Conservation (phyloP, 2,113 vertebrate genomes). For the Catharus fuscescens region DNA sequence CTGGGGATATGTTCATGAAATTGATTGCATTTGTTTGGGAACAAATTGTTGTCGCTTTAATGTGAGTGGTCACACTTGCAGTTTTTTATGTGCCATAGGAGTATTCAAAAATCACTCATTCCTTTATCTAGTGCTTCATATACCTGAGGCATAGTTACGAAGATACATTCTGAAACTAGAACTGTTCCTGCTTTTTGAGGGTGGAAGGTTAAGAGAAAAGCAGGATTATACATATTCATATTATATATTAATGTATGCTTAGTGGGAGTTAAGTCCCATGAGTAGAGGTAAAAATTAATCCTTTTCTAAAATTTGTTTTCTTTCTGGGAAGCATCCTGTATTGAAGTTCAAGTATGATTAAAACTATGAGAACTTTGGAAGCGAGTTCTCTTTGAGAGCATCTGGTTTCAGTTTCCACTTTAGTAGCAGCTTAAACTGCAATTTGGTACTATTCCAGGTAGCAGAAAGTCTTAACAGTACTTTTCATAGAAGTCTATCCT, state of each 20-base stretch:
- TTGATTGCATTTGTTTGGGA: background rate
- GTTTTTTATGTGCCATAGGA: background rate
- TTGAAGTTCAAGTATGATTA: background rate
- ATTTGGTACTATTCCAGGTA: background rate
- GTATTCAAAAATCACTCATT: background rate
- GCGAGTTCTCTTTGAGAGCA: background rate
- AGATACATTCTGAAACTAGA: background rate
- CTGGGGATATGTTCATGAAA: background rate
- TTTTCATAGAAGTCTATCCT: background rate
- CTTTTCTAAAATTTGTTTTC: background rate
- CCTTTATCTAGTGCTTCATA: background rate
- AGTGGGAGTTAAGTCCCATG: background rate
- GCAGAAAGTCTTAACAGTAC: background rate
- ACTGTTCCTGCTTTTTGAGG: background rate
- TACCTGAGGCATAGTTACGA: background rate
- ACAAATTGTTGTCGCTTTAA: background rate
- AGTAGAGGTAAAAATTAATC: background rate
- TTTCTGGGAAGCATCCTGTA: background rate
- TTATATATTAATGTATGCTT: background rate
- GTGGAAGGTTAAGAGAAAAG: background rate
- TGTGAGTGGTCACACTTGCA: background rate
- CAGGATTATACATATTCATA: background rate
- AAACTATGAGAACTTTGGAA: background rate
- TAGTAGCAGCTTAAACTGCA: background rate
- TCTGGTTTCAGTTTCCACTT: constrained; percentile 1